Percentiles rank a stretch among this genome's conserved stretches.
These are phyloP conservation scores for Iguana delicatissima DNA, from an alignment of 2,797 vertebrate genomes.

Conservation along the genomic window DNA sequence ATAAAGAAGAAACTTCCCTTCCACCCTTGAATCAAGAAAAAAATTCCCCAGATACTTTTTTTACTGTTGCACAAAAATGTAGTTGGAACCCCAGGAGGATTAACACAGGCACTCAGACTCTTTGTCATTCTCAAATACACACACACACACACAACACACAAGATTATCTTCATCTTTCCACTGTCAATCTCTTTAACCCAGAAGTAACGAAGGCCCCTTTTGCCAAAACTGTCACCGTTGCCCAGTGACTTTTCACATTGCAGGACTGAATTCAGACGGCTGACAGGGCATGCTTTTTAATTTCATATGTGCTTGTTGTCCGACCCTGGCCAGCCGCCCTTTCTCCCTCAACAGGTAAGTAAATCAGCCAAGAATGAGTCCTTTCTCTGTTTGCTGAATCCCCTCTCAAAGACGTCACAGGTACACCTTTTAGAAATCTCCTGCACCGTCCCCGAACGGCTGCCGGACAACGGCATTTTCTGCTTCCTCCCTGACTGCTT, in stretches of 20 bases:
- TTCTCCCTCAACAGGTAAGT: neutral
- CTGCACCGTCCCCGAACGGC: too few relatives aligned
- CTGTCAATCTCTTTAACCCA: neutral
- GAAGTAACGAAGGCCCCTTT: neutral
- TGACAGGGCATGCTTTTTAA: neutral
- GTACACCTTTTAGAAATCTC: too few relatives aligned
- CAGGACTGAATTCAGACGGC: too few relatives aligned
- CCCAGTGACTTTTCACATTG: too few relatives aligned
- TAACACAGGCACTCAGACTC: neutral
- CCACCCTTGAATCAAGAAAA: neutral
- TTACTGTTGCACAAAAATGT: too few relatives aligned
- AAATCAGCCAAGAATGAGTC: neutral
- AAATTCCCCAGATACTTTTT: too few relatives aligned
- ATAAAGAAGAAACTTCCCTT: neutral
- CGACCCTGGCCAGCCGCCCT: neutral
- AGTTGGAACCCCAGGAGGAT: neutral
- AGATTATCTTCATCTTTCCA: accelerated
- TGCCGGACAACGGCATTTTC: too few relatives aligned
- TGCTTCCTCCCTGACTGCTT: too few relatives aligned
- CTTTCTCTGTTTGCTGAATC: too few relatives aligned
- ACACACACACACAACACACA: neutral
- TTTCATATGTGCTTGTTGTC: too few relatives aligned
- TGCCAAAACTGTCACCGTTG: neutral
- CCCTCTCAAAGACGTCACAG: too few relatives aligned
- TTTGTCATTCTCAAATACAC: neutral